Evolutionary conservation across 2,113 vertebrate species (phyloP).

Genomic region (Notechis scutatus): DNA sequence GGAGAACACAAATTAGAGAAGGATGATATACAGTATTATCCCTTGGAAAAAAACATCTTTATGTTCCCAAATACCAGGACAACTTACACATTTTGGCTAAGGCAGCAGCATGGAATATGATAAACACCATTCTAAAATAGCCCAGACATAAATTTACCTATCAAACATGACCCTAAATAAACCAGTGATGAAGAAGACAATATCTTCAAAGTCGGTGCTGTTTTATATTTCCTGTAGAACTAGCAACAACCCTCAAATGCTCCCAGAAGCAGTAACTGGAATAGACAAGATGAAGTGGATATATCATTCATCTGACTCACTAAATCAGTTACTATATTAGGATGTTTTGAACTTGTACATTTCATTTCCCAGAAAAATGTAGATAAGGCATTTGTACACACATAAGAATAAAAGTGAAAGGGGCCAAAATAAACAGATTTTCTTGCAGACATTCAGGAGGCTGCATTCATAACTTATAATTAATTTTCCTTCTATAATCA

Average conservation of each 20-base stretch:
- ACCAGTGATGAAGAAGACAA: neutral
- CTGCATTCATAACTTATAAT: neutral
- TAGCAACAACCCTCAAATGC: neutral
- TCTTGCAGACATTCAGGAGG: neutral
- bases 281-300: neutral
- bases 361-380: slow-evolving; percentile 1
- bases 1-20: neutral
- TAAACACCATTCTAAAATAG: neutral
- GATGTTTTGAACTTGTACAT: slow-evolving; percentile 18
- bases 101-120: neutral
- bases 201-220: neutral
- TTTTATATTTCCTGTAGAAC: slow-evolving; percentile 3
- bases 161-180: neutral
- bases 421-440: slow-evolving; percentile 5
- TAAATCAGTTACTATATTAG: slow-evolving; percentile 20
- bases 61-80: neutral
- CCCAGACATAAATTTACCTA: neutral
- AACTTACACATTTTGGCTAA: neutral
- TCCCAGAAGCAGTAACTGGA: neutral
- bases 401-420: neutral
- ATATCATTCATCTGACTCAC: neutral
- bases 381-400: slow-evolving; percentile 2
- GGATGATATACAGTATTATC: neutral
- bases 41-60: neutral
- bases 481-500: neutral